phyloP scores from a whole-genome alignment of 53 echinoderm and acorn worm species.

The Apostichopus leukothele region DNA sequence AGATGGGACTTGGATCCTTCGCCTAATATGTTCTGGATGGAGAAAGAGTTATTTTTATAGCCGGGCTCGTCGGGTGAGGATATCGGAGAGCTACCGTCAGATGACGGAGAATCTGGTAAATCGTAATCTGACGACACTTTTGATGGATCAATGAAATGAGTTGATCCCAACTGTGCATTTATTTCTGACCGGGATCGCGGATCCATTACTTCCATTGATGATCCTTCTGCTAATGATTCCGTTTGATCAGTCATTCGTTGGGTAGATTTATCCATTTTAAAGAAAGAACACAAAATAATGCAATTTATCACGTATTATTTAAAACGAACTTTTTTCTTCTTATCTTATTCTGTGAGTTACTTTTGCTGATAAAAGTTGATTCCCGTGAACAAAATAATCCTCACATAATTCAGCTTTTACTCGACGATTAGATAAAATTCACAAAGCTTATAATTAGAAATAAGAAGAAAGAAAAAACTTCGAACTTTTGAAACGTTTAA shows the following conservation, averaged over 20 bases:
- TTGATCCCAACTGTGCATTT: background rate
- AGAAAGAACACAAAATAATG: too few relatives aligned
- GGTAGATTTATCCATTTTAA: background rate
- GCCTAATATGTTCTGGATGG: slow-evolving; percentile 16
- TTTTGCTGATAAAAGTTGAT: too few relatives aligned
- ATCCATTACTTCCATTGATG: background rate
- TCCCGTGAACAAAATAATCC: too few relatives aligned
- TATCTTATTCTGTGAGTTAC: too few relatives aligned
- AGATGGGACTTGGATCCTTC: background rate
- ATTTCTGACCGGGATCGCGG: background rate
- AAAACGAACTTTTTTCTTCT: too few relatives aligned
- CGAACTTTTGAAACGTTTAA: too few relatives aligned
- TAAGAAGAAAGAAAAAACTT: too few relatives aligned
- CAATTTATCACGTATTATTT: too few relatives aligned
- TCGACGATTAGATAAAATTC: too few relatives aligned
- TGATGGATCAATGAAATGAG: background rate
- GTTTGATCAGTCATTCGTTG: background rate
- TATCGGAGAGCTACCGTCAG: slow-evolving; percentile 6
- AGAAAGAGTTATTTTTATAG: slow-evolving; percentile 23
- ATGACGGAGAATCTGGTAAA: background rate
- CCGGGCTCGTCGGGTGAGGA: slow-evolving; percentile 14
- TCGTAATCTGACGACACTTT: background rate
- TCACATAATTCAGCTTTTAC: too few relatives aligned
- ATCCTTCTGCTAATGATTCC: background rate
- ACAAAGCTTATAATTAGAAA: too few relatives aligned